Conservation (phyloP, 2,797 vertebrate species). For the Peromyscus eremicus region DNA sequence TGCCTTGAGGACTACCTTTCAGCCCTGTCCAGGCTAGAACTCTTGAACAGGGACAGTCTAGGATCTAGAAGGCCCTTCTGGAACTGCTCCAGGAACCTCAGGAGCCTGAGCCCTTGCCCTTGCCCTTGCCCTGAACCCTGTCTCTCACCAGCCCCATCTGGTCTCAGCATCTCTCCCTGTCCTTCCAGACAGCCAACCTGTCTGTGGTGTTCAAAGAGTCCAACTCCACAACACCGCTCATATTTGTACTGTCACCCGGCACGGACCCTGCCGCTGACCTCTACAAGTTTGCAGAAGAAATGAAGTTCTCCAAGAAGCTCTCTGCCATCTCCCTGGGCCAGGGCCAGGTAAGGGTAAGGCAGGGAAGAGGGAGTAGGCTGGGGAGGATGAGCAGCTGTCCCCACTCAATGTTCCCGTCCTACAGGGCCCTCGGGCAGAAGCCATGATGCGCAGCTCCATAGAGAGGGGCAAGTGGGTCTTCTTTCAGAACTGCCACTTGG, state of each 20-base stretch:
- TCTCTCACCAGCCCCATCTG: neutral
- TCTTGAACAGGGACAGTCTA: neutral
- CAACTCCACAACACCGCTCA: slow-evolving; percentile 90
- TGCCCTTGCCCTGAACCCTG: neutral
- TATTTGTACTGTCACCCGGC: slow-evolving; percentile 95
- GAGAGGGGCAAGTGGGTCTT: slow-evolving; percentile 96
- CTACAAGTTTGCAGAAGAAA: slow-evolving; percentile 96
- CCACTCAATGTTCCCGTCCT: neutral
- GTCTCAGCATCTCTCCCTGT: slow-evolving; percentile 6
- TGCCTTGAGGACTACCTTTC: neutral
- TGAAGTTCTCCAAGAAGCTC: slow-evolving; percentile 95
- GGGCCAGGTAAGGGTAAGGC: slow-evolving; percentile 91
- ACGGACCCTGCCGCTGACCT: slow-evolving; percentile 95
- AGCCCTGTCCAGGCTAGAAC: neutral
- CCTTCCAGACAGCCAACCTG: slow-evolving; percentile 92
- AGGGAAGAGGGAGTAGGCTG: too few species aligned
- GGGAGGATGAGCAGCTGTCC: neutral
- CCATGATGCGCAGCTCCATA: slow-evolving; percentile 93
- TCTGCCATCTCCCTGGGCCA: slow-evolving; percentile 95
- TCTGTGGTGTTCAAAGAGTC: slow-evolving; percentile 93
- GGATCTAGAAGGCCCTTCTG: neutral
- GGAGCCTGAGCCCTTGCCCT: neutral
- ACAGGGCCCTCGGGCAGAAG: slow-evolving; percentile 94
- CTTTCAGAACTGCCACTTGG: slow-evolving; percentile 98
- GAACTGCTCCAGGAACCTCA: neutral